Evolutionary conservation across 2,113 vertebrate species (phyloP).

Genomic region (Pithys albifrons): DNA sequence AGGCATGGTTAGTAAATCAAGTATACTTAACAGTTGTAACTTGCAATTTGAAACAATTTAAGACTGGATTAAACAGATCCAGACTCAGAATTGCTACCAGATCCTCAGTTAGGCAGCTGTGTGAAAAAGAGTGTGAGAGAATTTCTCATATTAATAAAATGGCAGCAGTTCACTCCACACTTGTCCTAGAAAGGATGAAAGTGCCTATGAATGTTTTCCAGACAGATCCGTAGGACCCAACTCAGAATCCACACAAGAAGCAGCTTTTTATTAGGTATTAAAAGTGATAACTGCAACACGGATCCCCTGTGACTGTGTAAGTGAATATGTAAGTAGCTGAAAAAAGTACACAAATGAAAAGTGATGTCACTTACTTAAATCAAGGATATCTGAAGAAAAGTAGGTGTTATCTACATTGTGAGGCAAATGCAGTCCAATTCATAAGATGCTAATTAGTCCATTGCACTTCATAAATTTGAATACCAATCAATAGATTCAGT

Average conservation of each 20-base stretch:
- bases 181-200: not conserved
- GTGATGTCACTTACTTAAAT: not conserved
- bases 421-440: not conserved
- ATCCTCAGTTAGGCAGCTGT: not conserved
- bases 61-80: not conserved
- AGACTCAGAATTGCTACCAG: not conserved
- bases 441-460: not conserved
- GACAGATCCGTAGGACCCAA: not conserved
- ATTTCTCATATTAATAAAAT: not conserved
- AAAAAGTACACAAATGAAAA: not conserved
- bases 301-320: not conserved
- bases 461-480: not conserved
- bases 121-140: not conserved
- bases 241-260: not conserved
- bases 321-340: not conserved
- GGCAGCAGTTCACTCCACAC: not conserved
- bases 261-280: not conserved
- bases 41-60: not conserved
- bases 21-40: not conserved
- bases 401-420: not conserved
- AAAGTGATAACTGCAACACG: not conserved
- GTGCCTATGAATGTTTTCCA: not conserved
- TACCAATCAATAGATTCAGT: not conserved
- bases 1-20: not conserved
- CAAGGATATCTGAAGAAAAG: not conserved